Base-by-base conservation (phyloP, 2,888 invertebrate species). In the Erebia aethiops region DNA sequence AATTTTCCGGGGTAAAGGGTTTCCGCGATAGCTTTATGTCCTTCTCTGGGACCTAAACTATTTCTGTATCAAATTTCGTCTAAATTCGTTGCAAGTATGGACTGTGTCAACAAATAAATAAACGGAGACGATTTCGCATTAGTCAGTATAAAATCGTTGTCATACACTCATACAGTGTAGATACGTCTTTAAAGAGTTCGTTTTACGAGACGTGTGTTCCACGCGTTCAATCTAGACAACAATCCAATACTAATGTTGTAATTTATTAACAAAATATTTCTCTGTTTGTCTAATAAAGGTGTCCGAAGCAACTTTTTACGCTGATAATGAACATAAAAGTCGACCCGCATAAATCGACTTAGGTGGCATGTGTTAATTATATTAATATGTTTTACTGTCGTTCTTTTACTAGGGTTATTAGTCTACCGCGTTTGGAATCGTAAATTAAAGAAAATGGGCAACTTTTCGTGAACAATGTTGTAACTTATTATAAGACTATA, bases 271-370 rank as follows among this genome's bases (percentile, higher is more conserved):
- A 58, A 65, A 67, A 67, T 67, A 67, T 67, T 67, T 67, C 54
- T 54, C 67, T 67, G 67, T 67, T 67, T 67, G 67, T 58, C 67
- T 58, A 67, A 67, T 67, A 67, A 67, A 67, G 58, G 67, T 67
- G 67, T 67, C 58, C 57, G 49, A 14, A 35, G 67, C 67, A 67
- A 67, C 67, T 58, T 67, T 67, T 67, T 67, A 67, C 35, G 26
- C 58, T 58, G 57, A 58, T 67, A 46, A 67, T 49, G 67, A 57
- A 58, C 43, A 67, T 67, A 67, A 67, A 67, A 58, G 67, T 67
- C 67, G 26, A 58, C 57, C 67, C 67, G 67, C 67, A 61, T 67
- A 67, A 67, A 67, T 67, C 67, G 67, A 67, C 67, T 67, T 52
- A 61, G 67, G 67, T 67, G 67, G 57, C 67, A 11, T 67, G 46